Conservation (phyloP, 2,113 vertebrate species). For the Phrynosoma platyrhinos region DNA sequence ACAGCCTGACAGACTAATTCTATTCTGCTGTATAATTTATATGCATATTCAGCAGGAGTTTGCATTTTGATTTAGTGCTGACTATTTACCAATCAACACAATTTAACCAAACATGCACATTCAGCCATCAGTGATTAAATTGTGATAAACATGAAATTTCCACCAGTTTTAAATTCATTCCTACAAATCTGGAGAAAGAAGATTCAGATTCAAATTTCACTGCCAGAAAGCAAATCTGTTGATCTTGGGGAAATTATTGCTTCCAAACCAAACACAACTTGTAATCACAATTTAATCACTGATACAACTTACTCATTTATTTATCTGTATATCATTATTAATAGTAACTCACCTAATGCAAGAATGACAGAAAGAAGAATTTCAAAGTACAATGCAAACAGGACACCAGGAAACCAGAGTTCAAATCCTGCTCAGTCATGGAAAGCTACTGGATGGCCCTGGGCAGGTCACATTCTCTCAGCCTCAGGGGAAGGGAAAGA, state of each 20-base stretch:
- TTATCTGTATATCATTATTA: not conserved
- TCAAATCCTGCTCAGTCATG: no score
- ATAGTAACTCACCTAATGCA: not conserved
- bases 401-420: no score
- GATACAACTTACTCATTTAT: not conserved
- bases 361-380: not conserved
- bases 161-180: not conserved
- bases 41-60: not conserved
- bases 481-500: no score
- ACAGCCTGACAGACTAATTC: no score
- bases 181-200: not conserved
- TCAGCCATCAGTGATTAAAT: not conserved
- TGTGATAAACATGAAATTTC: not conserved
- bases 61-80: not conserved
- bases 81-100: not conserved
- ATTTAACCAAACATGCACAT: not conserved
- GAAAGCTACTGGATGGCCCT: no score
- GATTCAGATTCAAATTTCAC: not conserved
- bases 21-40: conserved; percentile 11
- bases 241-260: not conserved
- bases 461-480: no score
- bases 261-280: not conserved
- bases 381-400: not conserved
- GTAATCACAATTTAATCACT: no score
- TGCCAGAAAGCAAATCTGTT: no score